Base-by-base conservation (phyloP, 2,113 vertebrate species). In the Planiliza haematocheilus region DNA sequence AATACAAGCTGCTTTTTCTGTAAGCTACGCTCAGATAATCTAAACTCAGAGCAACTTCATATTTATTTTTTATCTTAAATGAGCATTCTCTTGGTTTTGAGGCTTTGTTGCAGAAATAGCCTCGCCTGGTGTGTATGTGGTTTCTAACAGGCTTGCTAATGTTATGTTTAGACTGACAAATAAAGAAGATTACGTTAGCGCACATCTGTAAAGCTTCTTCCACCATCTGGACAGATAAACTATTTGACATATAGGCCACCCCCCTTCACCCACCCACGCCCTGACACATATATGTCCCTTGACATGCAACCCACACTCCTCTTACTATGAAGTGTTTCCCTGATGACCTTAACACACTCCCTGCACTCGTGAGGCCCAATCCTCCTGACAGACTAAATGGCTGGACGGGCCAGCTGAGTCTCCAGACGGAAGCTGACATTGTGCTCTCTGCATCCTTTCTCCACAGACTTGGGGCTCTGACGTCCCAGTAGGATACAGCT, bases 101-200 rank as follows among this genome's bases (percentile, higher is more conserved):
- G 10, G 24, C 24, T 30, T 18, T 16, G 34, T 4, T 50, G 24
- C 18, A 30, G n/a, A 51, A 69, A 36, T 34, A 14, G 43, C 51
- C 39, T 50, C 48, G 21, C 78, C 43, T 60, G 79, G 8, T 56
- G 18, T 14, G 3, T 38, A 58, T 57, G 66, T 51, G 55, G 68
- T 46, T 70, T 51, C 71, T 58, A 69, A 74, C 68, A 79, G 69
- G 55, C 64, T 57, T 51, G 59, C 61, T 60, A 34, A 81, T 86
- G 63, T 74, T 69, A 81, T 82, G 67, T 77, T 81, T 84, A 78
- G 65, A 18, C 67, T 77, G 62, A 84, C 73, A 83, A 84, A 85
- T 81, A 88, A 83, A 86, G 75, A 67, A 85, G 82, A 88, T 92
- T 87, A 85, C 70, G 56, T 43, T 71, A 39, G 38, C 24, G 34